Percentiles rank a stretch among this genome's conserved stretches.
These are phyloP conservation scores for Achatina immaculata DNA, from an alignment of 1,140 invertebrate species.

Conservation along the genomic window DNA sequence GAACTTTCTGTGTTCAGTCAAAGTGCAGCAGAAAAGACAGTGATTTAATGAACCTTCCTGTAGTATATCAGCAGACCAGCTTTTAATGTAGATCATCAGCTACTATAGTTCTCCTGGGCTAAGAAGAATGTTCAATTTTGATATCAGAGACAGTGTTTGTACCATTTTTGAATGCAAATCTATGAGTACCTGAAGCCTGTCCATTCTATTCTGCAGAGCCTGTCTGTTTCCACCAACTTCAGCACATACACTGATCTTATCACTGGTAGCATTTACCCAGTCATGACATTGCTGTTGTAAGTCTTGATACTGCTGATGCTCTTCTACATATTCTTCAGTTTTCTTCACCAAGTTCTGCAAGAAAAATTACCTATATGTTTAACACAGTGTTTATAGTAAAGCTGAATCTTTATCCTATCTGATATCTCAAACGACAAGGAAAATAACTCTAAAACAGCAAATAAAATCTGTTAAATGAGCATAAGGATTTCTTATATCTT, in stretches of 20 bases:
- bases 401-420: background rate
- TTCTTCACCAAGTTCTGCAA: constrained; percentile 77
- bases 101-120: no score
- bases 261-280: constrained; percentile 81
- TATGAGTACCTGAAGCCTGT: constrained; percentile 77
- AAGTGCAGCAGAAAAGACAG: no score
- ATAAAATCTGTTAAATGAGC: no score
- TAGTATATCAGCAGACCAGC: no score
- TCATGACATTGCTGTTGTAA: constrained; percentile 59
- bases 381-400: background rate
- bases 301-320: constrained; percentile 76
- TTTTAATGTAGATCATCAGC: no score
- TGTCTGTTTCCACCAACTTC: constrained; percentile 90
- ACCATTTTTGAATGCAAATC: constrained; percentile 4
- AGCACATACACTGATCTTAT: constrained; percentile 90
- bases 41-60: no score
- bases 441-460: no score
- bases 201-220: constrained; percentile 89
- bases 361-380: background rate
- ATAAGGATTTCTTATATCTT: no score
- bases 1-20: no score
- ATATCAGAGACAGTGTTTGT: no score
- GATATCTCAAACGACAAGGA: no score
- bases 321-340: constrained; percentile 86
- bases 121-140: no score